Conservation (phyloP, 1,140 invertebrate genomes). For the Philopotamus ludificatus region DNA sequence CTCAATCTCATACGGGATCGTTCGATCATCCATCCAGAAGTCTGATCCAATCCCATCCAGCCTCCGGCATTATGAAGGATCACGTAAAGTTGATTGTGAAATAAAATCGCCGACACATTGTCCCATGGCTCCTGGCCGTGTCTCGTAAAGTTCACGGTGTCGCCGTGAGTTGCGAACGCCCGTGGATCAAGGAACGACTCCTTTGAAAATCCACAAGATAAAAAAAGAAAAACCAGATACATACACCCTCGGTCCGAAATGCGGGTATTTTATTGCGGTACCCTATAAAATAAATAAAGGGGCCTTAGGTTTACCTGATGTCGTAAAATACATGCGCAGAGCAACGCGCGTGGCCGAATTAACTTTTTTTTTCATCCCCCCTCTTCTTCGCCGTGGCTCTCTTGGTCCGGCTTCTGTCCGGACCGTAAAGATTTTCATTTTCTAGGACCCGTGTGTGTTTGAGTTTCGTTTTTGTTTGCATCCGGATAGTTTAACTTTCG, state of each 20-base stretch:
- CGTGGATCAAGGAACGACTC: conserved; percentile 4
- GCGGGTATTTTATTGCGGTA: conserved; percentile 39
- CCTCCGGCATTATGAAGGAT: not conserved
- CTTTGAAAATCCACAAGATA: conserved; percentile 26
- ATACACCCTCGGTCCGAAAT: conserved; percentile 20
- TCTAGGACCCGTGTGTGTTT: not conserved
- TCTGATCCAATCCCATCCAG: too few species aligned
- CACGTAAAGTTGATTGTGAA: not conserved
- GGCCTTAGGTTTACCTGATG: conserved; percentile 37
- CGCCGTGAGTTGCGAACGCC: not conserved
- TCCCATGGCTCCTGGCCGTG: conserved; percentile 25
- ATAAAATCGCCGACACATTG: conserved; percentile 18
- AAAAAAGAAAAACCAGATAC: conserved; percentile 16
- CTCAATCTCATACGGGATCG: too few species aligned
- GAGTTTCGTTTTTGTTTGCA: conserved; percentile 11
- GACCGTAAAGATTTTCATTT: conserved; percentile 12
- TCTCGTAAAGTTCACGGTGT: conserved; percentile 22
- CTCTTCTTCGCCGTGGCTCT: not conserved
- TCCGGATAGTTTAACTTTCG: conserved; percentile 23
- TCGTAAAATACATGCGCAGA: conserved; percentile 36
- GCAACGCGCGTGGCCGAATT: conserved; percentile 33
- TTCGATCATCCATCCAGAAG: too few species aligned
- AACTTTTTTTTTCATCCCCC: conserved; percentile 27
- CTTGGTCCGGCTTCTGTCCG: not conserved
- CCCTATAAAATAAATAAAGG: conserved; percentile 41